phyloP scores from a whole-genome alignment of 2,797 vertebrate species.

The Nasua narica region DNA sequence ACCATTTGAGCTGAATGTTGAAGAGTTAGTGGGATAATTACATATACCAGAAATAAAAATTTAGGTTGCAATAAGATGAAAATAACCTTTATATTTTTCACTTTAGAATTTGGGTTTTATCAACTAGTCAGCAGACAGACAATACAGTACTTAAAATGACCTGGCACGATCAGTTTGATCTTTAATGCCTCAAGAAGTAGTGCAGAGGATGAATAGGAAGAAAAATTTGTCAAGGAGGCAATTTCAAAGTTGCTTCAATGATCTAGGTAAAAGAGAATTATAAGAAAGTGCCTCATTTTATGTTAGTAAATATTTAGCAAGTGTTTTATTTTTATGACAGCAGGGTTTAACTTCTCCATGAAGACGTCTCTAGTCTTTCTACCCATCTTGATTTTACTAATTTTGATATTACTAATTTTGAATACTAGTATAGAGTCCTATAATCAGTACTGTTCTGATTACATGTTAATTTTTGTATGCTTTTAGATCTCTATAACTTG shows the following conservation, averaged over 20 bases:
- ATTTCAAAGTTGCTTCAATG: background rate
- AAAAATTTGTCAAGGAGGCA: background rate
- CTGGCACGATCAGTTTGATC: background rate
- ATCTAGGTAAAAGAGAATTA: background rate
- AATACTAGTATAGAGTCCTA: background rate
- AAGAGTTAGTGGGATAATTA: accelerated
- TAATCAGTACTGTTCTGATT: background rate
- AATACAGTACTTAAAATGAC: background rate
- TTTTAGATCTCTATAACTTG: background rate
- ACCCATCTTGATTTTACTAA: background rate
- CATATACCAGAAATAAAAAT: background rate
- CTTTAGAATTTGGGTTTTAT: background rate
- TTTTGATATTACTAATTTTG: background rate
- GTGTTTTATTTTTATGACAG: background rate
- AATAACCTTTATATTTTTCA: background rate
- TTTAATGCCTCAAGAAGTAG: background rate
- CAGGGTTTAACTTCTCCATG: background rate
- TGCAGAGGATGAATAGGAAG: background rate
- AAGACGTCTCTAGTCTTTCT: background rate
- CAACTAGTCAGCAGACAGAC: background rate
- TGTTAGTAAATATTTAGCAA: background rate
- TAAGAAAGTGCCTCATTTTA: background rate
- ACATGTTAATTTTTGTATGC: background rate
- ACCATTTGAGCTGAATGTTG: background rate
- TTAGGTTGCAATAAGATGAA: background rate